Percentiles rank a stretch among this genome's conserved stretches.
phyloP scores from a whole-genome alignment of 2,113 vertebrate genomes.

The Scomber japonicus region DNA sequence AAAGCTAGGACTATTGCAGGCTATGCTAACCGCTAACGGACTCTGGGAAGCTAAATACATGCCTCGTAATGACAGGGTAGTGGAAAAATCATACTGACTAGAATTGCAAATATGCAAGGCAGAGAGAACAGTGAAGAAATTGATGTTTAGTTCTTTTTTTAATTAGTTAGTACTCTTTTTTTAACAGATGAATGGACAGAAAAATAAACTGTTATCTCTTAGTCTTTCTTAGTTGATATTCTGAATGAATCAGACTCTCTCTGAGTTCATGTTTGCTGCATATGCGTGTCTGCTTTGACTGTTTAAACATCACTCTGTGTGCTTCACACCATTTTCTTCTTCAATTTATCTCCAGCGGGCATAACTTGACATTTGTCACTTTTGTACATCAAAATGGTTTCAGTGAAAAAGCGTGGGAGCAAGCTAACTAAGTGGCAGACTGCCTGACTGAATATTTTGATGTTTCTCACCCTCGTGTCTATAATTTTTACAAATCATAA shows the following conservation, averaged over 20 bases:
- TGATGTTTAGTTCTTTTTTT: not conserved
- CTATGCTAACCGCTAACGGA: constrained; percentile 68
- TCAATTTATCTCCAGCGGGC: constrained; percentile 13
- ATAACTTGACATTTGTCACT: constrained; percentile 30
- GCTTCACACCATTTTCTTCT: not conserved
- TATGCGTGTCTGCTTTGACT: not conserved
- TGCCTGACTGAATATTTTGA: constrained; percentile 21
- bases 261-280: not conserved
- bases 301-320: constrained; percentile 13
- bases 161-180: constrained; percentile 1
- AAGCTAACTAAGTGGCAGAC: not conserved
- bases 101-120: constrained; percentile 69
- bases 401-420: not conserved
- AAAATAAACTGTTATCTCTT: not conserved
- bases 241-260: not conserved
- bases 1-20: constrained; percentile 66
- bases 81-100: constrained; percentile 58
- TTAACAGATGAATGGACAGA: constrained; percentile 5
- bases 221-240: constrained; percentile 17
- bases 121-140: constrained; percentile 16
- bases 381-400: constrained; percentile 5
- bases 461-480: constrained; percentile 35
- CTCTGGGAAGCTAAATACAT: constrained; percentile 77
- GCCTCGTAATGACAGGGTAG: constrained; percentile 74
- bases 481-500: constrained; percentile 52